Evolutionary conservation across 2,888 invertebrate species (phyloP).

Genomic region (Polia nebulosa): DNA sequence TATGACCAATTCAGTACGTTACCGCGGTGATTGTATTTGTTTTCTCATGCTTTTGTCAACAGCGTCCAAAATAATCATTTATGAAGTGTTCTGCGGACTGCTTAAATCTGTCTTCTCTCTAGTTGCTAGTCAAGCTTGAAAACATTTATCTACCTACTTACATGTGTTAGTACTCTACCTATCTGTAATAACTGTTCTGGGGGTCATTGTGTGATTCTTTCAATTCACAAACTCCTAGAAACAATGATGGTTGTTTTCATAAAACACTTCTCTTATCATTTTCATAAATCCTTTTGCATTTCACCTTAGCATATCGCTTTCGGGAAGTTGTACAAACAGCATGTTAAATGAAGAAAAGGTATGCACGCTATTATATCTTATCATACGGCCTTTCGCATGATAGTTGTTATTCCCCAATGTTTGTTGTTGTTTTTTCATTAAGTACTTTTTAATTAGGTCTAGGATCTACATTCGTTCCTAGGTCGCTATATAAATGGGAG

Average conservation of each 20-base stretch:
- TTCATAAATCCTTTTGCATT: background rate
- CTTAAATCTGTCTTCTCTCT: background rate
- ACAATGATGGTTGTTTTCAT: background rate
- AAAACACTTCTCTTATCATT: background rate
- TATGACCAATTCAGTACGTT: background rate
- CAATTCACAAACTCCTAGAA: background rate
- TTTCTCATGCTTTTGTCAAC: background rate
- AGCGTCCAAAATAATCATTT: background rate
- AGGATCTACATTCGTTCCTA: background rate
- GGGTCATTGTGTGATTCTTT: background rate
- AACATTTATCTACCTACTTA: too few species aligned
- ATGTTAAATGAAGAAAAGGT: conserved; percentile 6
- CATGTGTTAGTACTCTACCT: too few species aligned
- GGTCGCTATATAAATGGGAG: background rate
- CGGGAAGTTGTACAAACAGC: conserved; percentile 12
- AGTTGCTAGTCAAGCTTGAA: background rate
- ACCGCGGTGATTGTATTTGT: background rate
- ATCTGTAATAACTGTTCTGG: too few species aligned
- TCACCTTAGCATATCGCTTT: background rate
- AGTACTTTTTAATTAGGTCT: background rate
- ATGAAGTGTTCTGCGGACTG: background rate
- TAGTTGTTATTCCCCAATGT: too few species aligned
- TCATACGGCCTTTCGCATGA: too few species aligned
- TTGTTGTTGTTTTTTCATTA: too few species aligned
- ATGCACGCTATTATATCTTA: conserved; percentile 14